Percentiles rank a stretch among this genome's conserved stretches.
phyloP scores from a whole-genome alignment of 2,797 vertebrate genomes.

The Notolepis coatsorum region DNA sequence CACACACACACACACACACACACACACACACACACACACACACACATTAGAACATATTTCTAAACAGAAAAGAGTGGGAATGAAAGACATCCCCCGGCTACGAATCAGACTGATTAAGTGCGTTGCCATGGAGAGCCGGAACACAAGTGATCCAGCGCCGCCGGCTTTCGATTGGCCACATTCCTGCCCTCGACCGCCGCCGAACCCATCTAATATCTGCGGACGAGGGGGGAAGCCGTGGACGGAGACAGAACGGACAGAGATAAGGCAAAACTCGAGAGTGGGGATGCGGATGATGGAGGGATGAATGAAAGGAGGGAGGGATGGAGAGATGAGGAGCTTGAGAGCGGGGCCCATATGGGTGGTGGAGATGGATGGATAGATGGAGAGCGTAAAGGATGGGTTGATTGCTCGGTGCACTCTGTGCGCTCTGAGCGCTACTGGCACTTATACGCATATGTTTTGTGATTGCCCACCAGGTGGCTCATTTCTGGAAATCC shows the following conservation, averaged over 20 bases:
- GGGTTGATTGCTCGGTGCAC: not conserved
- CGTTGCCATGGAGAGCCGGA: slow-evolving; percentile 32
- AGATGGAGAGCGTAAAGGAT: not conserved
- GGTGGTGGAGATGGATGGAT: no score
- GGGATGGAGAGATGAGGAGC: not conserved
- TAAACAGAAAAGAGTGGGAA: slow-evolving; percentile 22
- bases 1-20: not conserved
- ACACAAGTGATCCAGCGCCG: slow-evolving; percentile 46
- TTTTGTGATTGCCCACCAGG: no score
- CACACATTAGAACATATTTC: not conserved
- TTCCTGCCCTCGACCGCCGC: slow-evolving; percentile 42
- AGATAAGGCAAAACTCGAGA: slow-evolving; percentile 19
- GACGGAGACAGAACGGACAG: slow-evolving; percentile 49
- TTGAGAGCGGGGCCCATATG: no score
- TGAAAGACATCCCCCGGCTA: slow-evolving; percentile 37
- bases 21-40: slow-evolving; percentile 2
- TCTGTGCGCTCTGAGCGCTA: no score
- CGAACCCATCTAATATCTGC: no score
- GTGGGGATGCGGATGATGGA: slow-evolving; percentile 8
- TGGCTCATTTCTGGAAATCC: no score
- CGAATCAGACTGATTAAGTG: slow-evolving; percentile 67
- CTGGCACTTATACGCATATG: no score
- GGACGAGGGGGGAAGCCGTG: no score
- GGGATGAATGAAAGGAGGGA: not conserved
- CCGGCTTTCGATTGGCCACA: slow-evolving; percentile 56